Evolutionary conservation across 2,888 invertebrate species (phyloP), one percentile per base, ranked within the genome.

Genomic region (Zygothrica quintamaculata): DNA sequence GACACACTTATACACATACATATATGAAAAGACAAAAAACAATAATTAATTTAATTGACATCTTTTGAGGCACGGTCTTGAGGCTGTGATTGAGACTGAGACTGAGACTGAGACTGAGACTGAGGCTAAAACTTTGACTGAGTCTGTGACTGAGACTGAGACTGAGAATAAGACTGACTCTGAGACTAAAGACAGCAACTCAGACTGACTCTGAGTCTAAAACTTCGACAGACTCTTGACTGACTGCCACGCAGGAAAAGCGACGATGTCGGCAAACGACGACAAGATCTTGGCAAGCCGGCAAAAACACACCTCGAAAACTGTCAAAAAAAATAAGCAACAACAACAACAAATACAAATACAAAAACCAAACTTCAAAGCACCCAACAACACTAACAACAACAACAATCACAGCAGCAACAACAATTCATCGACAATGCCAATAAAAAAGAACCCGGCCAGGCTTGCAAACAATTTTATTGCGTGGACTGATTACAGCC

Each of bases 21-120:
- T 5, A 22, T 5, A 18, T 2, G 16, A 13, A 3, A 18, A 36
- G 39, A 65, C 51, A 65, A 56, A 66, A 74, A 69, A 66, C 77
- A 82, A 89, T 90, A 89, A 89, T 89, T 89, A 88, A 89, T 90
- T 88, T 89, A 90, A 90, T 90, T 89, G 89, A 89, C 90, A 89
- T 84, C 64, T 88, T 89, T 88, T 76, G 80, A 77, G 89, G 89
- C 71, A 62, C 68, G 87, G 87, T 81, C 65, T 56, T 65, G 57
- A 44, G 69, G 42, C 42, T 39, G 36, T 37, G 47, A 50, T 39
- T 50, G 39, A 37, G 53, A 42, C 29, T 31, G 36, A 46, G 47
- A 44, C 42, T 34, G 53, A 48, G 51, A 29, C 29, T 29, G 7
- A 50, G 44, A 36, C 48, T 13, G 25, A 33, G 40, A 13, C 46